Conservation (phyloP, 1,140 invertebrate genomes). For the Drosophila chauvacae region DNA sequence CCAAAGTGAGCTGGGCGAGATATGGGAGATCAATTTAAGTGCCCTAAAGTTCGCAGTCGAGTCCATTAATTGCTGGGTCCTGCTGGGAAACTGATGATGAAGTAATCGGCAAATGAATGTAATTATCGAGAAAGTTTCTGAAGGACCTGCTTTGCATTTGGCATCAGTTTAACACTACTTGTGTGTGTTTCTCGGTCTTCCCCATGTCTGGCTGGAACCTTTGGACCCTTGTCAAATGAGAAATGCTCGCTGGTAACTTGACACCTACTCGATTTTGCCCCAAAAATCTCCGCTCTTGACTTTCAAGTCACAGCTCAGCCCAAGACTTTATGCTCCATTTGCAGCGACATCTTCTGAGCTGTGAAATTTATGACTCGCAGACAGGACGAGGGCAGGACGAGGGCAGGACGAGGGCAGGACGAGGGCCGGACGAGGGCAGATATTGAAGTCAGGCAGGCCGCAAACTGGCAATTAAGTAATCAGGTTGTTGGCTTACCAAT, state of each 20-base stretch:
- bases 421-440: not conserved
- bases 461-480: slow-evolving; percentile 74
- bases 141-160: not conserved
- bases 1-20: slow-evolving; percentile 6
- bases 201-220: slow-evolving; percentile 1
- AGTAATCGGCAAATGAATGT: slow-evolving; percentile 14
- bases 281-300: slow-evolving; percentile 29
- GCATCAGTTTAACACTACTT: slow-evolving; percentile 17
- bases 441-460: slow-evolving; percentile 16
- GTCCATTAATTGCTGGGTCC: slow-evolving; percentile 16
- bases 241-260: not conserved
- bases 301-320: slow-evolving; percentile 36
- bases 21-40: slow-evolving; percentile 21
- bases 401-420: not conserved
- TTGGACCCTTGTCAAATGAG: slow-evolving; percentile 50
- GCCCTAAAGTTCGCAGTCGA: not conserved
- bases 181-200: slow-evolving; percentile 13
- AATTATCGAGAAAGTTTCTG: slow-evolving; percentile 1
- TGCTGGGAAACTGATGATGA: slow-evolving; percentile 4
- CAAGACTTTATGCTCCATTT: slow-evolving; percentile 58
- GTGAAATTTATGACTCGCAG: slow-evolving; percentile 56
- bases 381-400: not conserved
- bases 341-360: slow-evolving; percentile 61
- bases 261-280: slow-evolving; percentile 16
- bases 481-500: slow-evolving; percentile 82